Evolutionary conservation across 2,113 vertebrate genomes (phyloP).

Genomic region (Paracanthobrama guichenoti): DNA sequence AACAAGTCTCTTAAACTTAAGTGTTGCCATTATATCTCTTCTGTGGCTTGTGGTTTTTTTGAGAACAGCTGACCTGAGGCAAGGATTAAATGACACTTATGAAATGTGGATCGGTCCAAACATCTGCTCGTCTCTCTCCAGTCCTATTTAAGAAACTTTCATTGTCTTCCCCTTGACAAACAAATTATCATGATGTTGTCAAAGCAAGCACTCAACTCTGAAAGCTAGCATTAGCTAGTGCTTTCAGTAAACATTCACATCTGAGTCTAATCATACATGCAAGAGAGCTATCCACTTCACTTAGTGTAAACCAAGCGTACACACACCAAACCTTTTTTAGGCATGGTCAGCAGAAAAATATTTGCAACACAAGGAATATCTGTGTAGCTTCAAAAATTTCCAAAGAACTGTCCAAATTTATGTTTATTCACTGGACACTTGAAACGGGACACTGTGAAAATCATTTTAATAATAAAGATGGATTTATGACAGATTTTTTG

Average conservation of each 20-base stretch:
- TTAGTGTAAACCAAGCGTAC: not conserved
- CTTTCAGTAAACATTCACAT: constrained; percentile 20
- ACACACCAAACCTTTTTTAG: not conserved
- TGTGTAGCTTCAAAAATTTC: not conserved
- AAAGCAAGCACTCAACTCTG: constrained; percentile 37
- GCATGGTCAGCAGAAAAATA: not conserved
- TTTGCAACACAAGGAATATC: not conserved
- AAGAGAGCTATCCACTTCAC: not conserved
- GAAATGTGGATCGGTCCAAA: constrained; percentile 18
- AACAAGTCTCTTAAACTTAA: constrained; percentile 27
- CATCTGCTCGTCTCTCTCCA: constrained; percentile 41
- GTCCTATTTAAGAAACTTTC: constrained; percentile 24
- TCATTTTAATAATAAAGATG: too few relatives aligned
- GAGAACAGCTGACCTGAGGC: constrained; percentile 6
- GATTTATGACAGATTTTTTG: too few relatives aligned
- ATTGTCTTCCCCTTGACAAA: constrained; percentile 42
- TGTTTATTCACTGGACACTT: not conserved
- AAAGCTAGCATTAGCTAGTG: constrained; percentile 31
- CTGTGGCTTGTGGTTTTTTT: constrained; percentile 8
- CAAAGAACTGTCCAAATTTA: constrained; percentile 8
- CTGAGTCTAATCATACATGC: constrained; percentile 24
- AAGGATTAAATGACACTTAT: constrained; percentile 35
- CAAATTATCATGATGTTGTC: constrained; percentile 42
- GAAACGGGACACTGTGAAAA: not conserved
- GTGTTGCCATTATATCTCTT: constrained; percentile 24